Evolutionary conservation across 2,113 vertebrate species (phyloP).

Genomic region (Microcebus ravelobensis): DNA sequence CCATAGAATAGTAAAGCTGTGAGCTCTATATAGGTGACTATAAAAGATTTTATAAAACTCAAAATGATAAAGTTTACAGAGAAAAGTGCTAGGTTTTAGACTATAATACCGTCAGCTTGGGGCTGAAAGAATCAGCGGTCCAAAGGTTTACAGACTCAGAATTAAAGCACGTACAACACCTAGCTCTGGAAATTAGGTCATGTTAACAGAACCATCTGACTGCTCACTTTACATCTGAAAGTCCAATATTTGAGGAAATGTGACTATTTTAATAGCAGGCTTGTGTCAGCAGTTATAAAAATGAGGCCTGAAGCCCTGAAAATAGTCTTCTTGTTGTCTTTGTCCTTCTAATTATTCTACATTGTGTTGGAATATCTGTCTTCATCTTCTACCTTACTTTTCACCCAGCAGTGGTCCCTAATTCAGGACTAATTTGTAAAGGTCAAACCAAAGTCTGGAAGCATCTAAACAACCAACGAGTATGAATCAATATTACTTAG

Average conservation of each 20-base stretch:
- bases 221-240: constrained; percentile 51
- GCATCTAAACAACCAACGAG: neutral
- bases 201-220: constrained; percentile 51
- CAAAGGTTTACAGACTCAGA: constrained; percentile 24
- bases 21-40: neutral
- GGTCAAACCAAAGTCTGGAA: neutral
- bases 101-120: neutral
- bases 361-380: constrained; percentile 30
- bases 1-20: neutral
- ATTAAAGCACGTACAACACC: neutral
- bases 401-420: neutral
- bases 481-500: neutral
- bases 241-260: constrained; percentile 58
- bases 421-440: constrained; percentile 40
- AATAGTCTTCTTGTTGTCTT: neutral
- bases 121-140: constrained; percentile 36
- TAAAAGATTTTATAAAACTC: constrained; percentile 42
- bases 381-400: neutral
- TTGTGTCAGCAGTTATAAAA: constrained; percentile 57
- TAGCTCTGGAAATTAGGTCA: constrained; percentile 59
- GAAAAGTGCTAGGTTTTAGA: constrained; percentile 23
- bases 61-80: constrained; percentile 43
- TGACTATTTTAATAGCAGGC: constrained; percentile 50
- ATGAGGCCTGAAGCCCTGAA: constrained; percentile 13
- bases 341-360: constrained; percentile 29